These are phyloP conservation scores for Petrolisthes manimaculis DNA, from an alignment of 2,888 invertebrate species.

Conservation along the genomic window DNA sequence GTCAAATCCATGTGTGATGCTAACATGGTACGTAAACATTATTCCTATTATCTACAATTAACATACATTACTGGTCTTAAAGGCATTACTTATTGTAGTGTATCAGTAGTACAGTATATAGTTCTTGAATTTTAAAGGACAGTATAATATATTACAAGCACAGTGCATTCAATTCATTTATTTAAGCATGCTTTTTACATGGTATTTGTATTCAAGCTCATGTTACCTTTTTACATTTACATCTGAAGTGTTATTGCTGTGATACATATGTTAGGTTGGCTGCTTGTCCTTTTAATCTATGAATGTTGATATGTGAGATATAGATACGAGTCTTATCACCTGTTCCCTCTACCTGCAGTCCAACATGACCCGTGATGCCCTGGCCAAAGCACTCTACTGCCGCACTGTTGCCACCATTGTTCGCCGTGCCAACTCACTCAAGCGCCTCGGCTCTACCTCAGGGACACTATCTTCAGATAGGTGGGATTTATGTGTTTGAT, in stretches of 20 bases:
- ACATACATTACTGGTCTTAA: neutral
- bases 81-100: neutral
- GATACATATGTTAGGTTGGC: neutral
- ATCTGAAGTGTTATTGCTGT: neutral
- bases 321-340: neutral
- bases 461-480: slow-evolving; percentile 88
- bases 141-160: too few relatives aligned
- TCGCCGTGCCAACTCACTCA: slow-evolving; percentile 90
- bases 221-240: too few relatives aligned
- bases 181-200: too few relatives aligned
- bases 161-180: too few relatives aligned
- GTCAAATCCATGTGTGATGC: slow-evolving; percentile 86
- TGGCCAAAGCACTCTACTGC: slow-evolving; percentile 93
- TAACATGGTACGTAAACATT: slow-evolving; percentile 75
- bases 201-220: too few relatives aligned
- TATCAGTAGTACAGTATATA: too few relatives aligned
- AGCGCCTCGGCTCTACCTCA: slow-evolving; percentile 81
- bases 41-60: too few relatives aligned
- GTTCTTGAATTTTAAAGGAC: too few relatives aligned
- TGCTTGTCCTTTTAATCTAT: slow-evolving; percentile 66
- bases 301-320: neutral
- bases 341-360: slow-evolving; percentile 70
- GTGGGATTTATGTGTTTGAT: slow-evolving; percentile 17
- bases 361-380: slow-evolving; percentile 87
- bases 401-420: slow-evolving; percentile 95